Base-by-base conservation (phyloP, 2,888 invertebrate species). In the Drosophila hamatofila region DNA sequence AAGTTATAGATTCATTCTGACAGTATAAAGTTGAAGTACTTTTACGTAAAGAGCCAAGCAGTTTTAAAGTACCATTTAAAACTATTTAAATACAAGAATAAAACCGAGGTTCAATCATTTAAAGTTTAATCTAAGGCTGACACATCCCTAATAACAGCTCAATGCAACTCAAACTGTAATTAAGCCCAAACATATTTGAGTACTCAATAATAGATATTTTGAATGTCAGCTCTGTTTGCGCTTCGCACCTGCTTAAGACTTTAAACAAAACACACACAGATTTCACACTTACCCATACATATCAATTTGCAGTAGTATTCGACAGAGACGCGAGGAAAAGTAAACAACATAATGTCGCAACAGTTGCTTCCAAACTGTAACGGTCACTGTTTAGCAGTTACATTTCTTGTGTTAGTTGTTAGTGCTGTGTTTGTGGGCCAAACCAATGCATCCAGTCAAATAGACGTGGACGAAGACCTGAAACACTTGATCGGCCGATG, bases 401-500 rank as follows among this genome's bases (percentile, higher is more conserved):
- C 56, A 18, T 12, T 46, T 6, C 21, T 42, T 0, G 27, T 52
- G 8, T 33, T 49, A 11, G 41, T 42, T 30, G 18, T 41, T 54
- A 42, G 23, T 25, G 44, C 6, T 16, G 12, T 18, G 39, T 21
- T 55, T 35, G 48, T 54, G 27, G 37, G 60, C 39, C n/a, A 70
- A 18, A 46, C 69, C 14, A 8, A 56, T 1, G 88, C 82, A n/a
- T 83, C 84, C 42, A 78, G 57, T 46, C 89, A 91, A 58, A 73
- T 86, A 16, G 83, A 80, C n/a, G 82, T 90, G 21, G 92, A 91
- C 52, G 90, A 90, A 61, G 91, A 92, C 33, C 79, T 92, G 5
- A 71, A 81, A 51, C 88, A 88, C 41, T 93, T 95, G 85, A 93
- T 95, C 71, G 92, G 94, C 55, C 92, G 94, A 41, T 97, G 97